These are phyloP conservation scores for Mus minutoides DNA, from an alignment of 2,797 vertebrate species.

Conservation along the genomic window DNA sequence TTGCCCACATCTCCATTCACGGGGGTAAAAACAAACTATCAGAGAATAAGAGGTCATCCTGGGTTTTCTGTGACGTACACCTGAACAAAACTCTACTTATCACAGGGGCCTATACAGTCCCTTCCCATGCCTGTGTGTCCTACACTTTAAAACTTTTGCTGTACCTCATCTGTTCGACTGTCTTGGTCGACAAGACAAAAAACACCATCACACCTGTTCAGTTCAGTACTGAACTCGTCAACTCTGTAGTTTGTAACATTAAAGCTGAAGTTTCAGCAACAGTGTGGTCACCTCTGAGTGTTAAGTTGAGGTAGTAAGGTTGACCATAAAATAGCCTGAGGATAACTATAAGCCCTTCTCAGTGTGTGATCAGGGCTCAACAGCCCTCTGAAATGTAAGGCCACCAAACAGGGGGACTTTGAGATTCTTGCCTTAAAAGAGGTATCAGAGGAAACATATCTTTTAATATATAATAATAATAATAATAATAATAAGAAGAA, in stretches of 20 bases:
- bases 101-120: neutral
- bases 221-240: neutral
- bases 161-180: neutral
- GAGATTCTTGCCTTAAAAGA: neutral
- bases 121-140: neutral
- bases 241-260: neutral
- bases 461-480: neutral
- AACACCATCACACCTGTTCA: neutral
- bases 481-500: neutral
- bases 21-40: neutral
- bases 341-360: neutral
- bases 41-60: neutral
- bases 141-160: neutral
- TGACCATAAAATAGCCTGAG: neutral
- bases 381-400: neutral
- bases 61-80: neutral
- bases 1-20: neutral
- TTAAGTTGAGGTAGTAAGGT: constrained; percentile 13
- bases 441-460: neutral
- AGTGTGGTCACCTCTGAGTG: neutral
- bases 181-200: neutral
- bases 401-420: neutral
- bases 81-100: neutral
- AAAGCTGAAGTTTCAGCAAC: neutral
- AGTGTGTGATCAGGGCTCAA: neutral